A percentile compares a stretch with the other conserved stretches of the same genome.
phyloP scores from a whole-genome alignment of 2,797 vertebrate genomes.

The Notamacropus eugenii region DNA sequence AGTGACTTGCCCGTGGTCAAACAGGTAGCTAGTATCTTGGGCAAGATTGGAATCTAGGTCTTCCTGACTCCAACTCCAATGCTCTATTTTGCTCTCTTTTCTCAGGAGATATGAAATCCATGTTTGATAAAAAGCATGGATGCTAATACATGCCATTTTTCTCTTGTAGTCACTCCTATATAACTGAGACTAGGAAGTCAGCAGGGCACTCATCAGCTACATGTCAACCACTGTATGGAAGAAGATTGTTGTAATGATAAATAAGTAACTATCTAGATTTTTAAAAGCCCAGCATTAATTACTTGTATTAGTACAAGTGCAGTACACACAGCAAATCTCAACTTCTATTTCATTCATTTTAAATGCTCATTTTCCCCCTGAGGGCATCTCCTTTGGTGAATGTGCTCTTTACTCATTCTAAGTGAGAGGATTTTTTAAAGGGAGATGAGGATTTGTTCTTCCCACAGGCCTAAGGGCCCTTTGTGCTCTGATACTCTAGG shows the following conservation, averaged over 20 bases:
- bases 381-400: constrained; percentile 2
- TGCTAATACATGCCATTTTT: neutral
- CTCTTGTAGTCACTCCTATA: neutral
- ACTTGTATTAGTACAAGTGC: constrained; percentile 38
- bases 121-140: neutral
- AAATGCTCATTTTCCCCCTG: constrained; percentile 5
- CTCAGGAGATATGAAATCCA: neutral
- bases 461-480: neutral
- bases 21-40: neutral
- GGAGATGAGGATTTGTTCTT: neutral
- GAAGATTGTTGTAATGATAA: constrained; percentile 20
- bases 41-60: neutral
- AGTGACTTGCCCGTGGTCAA: neutral
- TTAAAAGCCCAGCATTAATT: constrained; percentile 39
- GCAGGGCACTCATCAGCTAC: neutral
- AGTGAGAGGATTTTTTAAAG: neutral
- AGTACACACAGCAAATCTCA: constrained; percentile 56
- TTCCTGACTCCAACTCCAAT: neutral
- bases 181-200: too few species aligned
- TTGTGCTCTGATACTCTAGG: neutral
- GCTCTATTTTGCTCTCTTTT: neutral
- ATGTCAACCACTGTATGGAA: constrained; percentile 5
- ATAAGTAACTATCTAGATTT: constrained; percentile 11
- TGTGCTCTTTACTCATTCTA: neutral
- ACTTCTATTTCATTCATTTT: constrained; percentile 66